A percentile compares a stretch with the other conserved stretches of the same genome.
These are phyloP conservation scores for Schizothorax lantsangensis DNA, from an alignment of 2,797 vertebrate genomes.

Conservation along the genomic window DNA sequence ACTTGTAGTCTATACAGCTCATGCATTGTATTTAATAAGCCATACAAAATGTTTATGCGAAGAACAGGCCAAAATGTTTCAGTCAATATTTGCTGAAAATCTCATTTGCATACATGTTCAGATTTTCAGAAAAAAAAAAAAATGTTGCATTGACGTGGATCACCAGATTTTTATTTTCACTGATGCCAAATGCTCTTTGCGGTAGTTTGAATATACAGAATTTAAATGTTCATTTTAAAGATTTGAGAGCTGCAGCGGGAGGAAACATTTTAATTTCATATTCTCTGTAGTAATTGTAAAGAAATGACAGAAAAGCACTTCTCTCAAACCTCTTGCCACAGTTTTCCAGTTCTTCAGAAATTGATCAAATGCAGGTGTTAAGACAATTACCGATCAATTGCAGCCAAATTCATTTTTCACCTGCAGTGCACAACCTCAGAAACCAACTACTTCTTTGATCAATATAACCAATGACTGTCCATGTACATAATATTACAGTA, in stretches of 20 bases:
- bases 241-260: neutral
- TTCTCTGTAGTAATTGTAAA: neutral
- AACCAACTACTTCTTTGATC: neutral
- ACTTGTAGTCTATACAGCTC: neutral
- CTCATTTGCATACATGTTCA: neutral
- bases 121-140: neutral
- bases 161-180: neutral
- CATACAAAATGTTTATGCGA: neutral
- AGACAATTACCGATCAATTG: neutral
- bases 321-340: neutral
- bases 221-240: neutral
- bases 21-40: neutral
- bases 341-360: neutral
- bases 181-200: neutral
- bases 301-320: neutral
- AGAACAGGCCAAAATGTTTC: neutral
- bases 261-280: neutral
- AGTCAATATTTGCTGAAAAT: neutral
- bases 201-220: neutral
- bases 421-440: neutral
- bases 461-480: neutral
- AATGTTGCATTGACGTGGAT: neutral
- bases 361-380: neutral
- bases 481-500: neutral
- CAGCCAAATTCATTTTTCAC: neutral